Conservation (phyloP, 2,888 invertebrate genomes). For the Mylabris sibirica region DNA sequence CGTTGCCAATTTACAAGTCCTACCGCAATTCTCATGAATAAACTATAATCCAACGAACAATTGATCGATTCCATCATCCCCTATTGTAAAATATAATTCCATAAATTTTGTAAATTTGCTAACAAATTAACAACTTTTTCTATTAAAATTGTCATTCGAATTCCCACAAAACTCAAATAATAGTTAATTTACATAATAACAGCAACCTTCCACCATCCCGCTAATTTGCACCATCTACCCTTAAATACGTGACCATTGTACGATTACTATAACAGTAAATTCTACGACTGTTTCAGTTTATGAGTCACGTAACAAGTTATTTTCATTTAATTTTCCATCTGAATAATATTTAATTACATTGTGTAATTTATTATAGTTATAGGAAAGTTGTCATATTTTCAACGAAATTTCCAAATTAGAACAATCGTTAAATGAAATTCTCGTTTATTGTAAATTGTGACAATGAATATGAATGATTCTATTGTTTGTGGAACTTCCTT, state of each 20-base stretch:
- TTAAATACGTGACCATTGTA: constrained; percentile 24
- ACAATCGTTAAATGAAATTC: constrained; percentile 25
- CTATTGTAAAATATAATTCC: background rate
- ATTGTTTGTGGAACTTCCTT: constrained; percentile 22
- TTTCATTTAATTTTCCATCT: constrained; percentile 28
- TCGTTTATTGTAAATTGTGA: constrained; percentile 23
- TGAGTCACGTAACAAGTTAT: constrained; percentile 27
- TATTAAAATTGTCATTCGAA: constrained; percentile 9
- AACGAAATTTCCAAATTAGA: background rate
- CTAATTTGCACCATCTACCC: constrained; percentile 5
- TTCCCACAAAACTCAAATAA: constrained; percentile 14
- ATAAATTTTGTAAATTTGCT: background rate
- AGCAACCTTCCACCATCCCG: background rate
- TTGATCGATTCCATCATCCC: no score
- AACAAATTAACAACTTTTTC: constrained; percentile 8
- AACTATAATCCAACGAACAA: no score
- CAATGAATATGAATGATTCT: constrained; percentile 18
- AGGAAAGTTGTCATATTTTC: background rate
- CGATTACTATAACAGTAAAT: constrained; percentile 19
- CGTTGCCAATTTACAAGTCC: no score
- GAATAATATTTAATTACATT: constrained; percentile 2
- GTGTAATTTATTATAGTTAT: background rate
- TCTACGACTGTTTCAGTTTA: constrained; percentile 16
- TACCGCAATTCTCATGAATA: no score
- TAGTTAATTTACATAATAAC: constrained; percentile 5